Evolutionary conservation across 2,888 invertebrate species (phyloP), one percentile per base, ranked within the genome.

Genomic region (Stegophylla sp.): DNA sequence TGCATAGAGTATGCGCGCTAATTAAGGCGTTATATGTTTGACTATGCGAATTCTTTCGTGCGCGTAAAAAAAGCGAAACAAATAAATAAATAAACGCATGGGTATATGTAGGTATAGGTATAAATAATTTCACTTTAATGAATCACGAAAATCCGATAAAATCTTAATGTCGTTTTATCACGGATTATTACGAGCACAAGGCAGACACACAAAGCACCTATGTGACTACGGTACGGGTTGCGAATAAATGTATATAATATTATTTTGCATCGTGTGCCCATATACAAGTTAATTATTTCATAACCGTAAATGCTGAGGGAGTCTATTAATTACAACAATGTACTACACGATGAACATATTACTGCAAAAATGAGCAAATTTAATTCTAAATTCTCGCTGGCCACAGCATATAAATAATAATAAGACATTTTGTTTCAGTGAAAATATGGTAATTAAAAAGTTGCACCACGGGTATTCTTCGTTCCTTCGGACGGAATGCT

Each of bases 81-180:
- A 34, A 34, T 34, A 34, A 34, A 7, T 34, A 43, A 26, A 61
- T 26, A 69, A 41, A 9, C 20, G 12, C 34, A 28, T 15, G 43
- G n/a, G 26, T 56, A 74, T 28, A 34, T 34, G 34, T 34, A 34
- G n/a, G n/a, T n/a, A n/a, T n/a, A n/a, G n/a, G n/a, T n/a, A n/a
- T n/a, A n/a, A n/a, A n/a, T n/a, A 48, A 48, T 74, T 74, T 74
- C 48, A 45, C 73, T 48, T 61, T 74, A 74, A 74, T 61, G 73
- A 74, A 74, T 61, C 73, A 74, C 73, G 73, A 74, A 73, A 74
- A 74, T 61, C 28, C 61, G 73, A 74, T 74, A 74, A 74, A 48
- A 74, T 45, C 61, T 74, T 74, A 61, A 61, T 74, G 73, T 20
- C 15, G 61, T 74, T 74, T 74, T 74, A 74, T 74, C 73, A 61